Conservation (phyloP, 2,888 invertebrate genomes). For the Pterobdella sp. region DNA sequence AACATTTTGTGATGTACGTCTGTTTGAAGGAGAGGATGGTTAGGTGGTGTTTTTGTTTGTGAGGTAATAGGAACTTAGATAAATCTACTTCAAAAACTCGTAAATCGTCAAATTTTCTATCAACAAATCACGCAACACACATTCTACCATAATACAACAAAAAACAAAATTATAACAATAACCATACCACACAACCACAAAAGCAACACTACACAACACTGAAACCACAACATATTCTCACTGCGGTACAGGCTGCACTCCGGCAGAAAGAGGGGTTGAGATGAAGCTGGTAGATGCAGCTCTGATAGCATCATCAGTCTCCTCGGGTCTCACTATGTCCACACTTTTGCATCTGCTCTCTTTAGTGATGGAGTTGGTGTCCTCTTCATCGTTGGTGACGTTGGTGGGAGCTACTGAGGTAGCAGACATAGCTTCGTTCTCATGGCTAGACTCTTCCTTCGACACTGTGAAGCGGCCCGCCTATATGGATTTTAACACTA, state of each 20-base stretch:
- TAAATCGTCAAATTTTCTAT: no score
- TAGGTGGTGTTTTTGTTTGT: no score
- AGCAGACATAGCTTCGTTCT: slow-evolving; percentile 3
- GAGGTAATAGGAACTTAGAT: no score
- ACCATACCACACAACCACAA: no score
- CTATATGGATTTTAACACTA: not conserved
- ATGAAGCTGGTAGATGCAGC: not conserved
- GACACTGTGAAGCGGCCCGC: slow-evolving; percentile 1
- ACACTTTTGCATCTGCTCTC: not conserved
- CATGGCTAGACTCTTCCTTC: slow-evolving; percentile 1
- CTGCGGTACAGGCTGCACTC: not conserved
- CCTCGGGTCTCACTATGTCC: not conserved
- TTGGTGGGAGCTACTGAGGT: not conserved
- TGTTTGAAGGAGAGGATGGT: not conserved
- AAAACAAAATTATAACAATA: not conserved
- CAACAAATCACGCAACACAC: no score
- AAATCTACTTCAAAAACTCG: no score
- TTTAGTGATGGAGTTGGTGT: not conserved
- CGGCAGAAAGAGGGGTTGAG: not conserved
- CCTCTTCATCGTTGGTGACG: not conserved
- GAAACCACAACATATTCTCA: no score
- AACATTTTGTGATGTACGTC: slow-evolving; percentile 54
- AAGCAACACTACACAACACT: no score
- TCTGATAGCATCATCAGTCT: not conserved
- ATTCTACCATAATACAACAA: no score